Percentiles rank a stretch among this genome's conserved stretches.
phyloP scores from a whole-genome alignment of 2,888 invertebrate genomes.

The Cryptophagus acutangulus region DNA sequence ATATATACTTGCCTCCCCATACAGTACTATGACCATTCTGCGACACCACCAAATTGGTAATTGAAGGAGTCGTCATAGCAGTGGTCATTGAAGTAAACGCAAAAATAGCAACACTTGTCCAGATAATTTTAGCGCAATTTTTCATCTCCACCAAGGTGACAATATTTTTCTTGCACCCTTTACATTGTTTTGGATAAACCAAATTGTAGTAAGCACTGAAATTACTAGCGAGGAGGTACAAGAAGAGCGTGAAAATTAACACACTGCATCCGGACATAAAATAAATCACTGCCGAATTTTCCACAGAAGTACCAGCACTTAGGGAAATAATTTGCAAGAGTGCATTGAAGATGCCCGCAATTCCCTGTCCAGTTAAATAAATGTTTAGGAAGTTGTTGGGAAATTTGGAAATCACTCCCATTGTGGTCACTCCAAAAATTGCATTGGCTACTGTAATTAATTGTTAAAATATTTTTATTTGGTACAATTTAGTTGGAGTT shows the following conservation, averaged over 20 bases:
- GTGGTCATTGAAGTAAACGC: neutral
- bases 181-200: neutral
- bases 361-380: slow-evolving; percentile 11
- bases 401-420: slow-evolving; percentile 9
- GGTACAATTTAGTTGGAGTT: too few relatives aligned
- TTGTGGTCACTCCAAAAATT: slow-evolving; percentile 4
- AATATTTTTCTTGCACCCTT: neutral
- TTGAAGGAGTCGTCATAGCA: slow-evolving; percentile 1
- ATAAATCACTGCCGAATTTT: slow-evolving; percentile 10
- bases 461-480: too few relatives aligned
- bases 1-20: slow-evolving; percentile 6
- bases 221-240: neutral
- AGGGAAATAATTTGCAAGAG: slow-evolving; percentile 13
- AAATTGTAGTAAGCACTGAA: slow-evolving; percentile 3
- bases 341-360: slow-evolving; percentile 13
- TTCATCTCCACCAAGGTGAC: slow-evolving; percentile 4
- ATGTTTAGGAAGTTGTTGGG: slow-evolving; percentile 10
- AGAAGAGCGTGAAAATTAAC: slow-evolving; percentile 7
- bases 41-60: slow-evolving; percentile 6
- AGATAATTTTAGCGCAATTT: neutral
- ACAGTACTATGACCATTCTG: neutral
- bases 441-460: slow-evolving; percentile 2
- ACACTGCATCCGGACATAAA: slow-evolving; percentile 9
- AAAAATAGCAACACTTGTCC: slow-evolving; percentile 8
- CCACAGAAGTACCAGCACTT: neutral